Evolutionary conservation across 2,113 vertebrate species (phyloP).

Genomic region (Ciconia stormi): DNA sequence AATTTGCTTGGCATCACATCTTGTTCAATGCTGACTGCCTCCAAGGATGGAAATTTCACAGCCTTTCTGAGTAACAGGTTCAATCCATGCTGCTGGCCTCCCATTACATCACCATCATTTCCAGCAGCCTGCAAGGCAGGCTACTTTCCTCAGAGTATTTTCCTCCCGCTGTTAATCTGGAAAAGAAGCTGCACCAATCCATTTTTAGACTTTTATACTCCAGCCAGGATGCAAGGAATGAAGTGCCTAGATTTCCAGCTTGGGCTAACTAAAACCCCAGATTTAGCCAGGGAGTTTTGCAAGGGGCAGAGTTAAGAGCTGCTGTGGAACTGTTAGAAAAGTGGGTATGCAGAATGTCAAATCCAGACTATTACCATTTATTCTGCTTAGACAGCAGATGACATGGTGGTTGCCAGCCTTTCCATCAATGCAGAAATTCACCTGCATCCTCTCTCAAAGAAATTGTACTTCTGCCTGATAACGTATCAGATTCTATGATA

Average conservation of each 20-base stretch:
- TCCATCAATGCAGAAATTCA: background rate
- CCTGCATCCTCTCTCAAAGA: background rate
- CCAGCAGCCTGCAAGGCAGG: background rate
- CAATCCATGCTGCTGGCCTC: background rate
- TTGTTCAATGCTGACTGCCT: background rate
- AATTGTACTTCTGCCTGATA: background rate
- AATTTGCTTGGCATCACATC: background rate
- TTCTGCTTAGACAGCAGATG: background rate
- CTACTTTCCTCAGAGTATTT: background rate
- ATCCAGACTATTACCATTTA: background rate
- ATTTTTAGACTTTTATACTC: background rate
- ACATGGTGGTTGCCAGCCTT: background rate
- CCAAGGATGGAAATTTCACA: background rate
- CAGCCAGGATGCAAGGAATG: background rate
- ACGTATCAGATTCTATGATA: background rate
- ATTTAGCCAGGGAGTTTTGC: background rate
- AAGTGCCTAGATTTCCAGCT: background rate
- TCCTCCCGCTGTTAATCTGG: background rate
- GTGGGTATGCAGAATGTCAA: background rate
- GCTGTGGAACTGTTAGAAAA: background rate
- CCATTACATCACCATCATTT: background rate
- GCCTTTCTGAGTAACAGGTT: too few species aligned
- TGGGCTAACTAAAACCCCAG: background rate
- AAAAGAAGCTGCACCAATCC: background rate
- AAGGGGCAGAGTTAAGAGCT: background rate